Evolutionary conservation across 2,888 invertebrate species (phyloP).

Genomic region (Acleris sparsana): DNA sequence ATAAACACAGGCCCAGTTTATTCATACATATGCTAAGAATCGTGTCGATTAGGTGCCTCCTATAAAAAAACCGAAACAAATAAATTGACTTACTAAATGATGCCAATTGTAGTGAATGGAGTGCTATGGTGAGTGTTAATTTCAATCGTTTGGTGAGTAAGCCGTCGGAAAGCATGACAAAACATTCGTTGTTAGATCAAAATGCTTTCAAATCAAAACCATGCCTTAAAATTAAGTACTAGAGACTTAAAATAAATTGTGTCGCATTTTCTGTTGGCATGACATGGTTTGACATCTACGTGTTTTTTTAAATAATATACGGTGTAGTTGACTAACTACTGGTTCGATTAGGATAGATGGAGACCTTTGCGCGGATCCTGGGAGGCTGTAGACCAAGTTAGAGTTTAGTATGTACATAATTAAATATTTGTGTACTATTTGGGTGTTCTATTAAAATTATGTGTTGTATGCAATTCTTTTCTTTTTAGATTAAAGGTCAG

Average conservation of each 20-base stretch:
- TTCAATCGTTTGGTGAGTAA: conserved; percentile 50
- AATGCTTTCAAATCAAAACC: conserved; percentile 68
- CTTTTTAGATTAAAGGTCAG: too few species aligned
- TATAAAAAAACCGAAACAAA: not conserved
- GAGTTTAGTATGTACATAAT: not conserved
- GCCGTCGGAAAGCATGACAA: conserved; percentile 54
- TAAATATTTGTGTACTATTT: not conserved
- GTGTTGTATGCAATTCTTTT: too few species aligned
- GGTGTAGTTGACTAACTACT: conserved; percentile 25
- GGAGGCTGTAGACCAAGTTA: conserved; percentile 18
- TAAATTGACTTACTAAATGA: conserved; percentile 4
- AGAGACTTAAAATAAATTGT: conserved; percentile 33
- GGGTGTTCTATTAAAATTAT: too few species aligned
- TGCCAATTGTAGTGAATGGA: conserved; percentile 18
- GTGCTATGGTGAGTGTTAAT: conserved; percentile 27
- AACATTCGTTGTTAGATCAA: conserved; percentile 65
- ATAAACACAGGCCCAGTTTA: too few species aligned
- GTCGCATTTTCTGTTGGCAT: conserved; percentile 63
- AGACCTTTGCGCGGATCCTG: conserved; percentile 32
- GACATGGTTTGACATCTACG: conserved; percentile 63
- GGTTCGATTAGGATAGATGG: not conserved
- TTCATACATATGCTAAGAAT: too few species aligned
- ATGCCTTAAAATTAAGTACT: conserved; percentile 64
- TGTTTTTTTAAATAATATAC: not conserved
- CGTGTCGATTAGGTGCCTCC: not conserved